These are phyloP conservation scores for Cordilura impudica DNA, from an alignment of 2,888 invertebrate species.

Conservation along the genomic window DNA sequence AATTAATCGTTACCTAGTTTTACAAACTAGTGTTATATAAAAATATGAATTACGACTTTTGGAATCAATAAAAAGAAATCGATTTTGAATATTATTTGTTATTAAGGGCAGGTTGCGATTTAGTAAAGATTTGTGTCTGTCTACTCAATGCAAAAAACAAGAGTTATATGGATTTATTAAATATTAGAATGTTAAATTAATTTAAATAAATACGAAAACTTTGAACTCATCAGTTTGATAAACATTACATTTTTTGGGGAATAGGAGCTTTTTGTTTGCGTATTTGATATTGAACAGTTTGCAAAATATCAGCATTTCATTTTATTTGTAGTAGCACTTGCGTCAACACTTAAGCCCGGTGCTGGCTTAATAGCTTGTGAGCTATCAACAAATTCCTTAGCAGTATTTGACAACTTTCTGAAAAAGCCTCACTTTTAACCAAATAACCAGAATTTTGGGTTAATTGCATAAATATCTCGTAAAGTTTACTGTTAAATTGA, in stretches of 20 bases:
- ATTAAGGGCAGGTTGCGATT: too few species aligned
- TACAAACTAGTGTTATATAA: too few species aligned
- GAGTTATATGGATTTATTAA: too few species aligned
- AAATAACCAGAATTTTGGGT: conserved; percentile 76
- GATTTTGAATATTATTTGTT: too few species aligned
- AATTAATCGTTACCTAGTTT: too few species aligned
- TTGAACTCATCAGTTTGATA: conserved; percentile 77
- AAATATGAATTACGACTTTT: too few species aligned
- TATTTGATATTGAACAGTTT: conserved; percentile 70
- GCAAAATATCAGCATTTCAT: conserved; percentile 70
- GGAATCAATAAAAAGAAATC: too few species aligned
- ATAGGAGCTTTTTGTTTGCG: conserved; percentile 71
- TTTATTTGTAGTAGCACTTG: conserved; percentile 67
- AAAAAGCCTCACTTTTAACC: conserved; percentile 75
- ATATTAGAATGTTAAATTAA: too few species aligned
- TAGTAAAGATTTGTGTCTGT: too few species aligned
- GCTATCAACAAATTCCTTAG: conserved; percentile 74
- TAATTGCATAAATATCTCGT: conserved; percentile 74
- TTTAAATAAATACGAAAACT: not conserved
- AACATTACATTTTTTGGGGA: conserved; percentile 77
- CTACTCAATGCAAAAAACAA: too few species aligned
- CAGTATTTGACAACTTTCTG: conserved; percentile 72
- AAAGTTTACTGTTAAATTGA: conserved; percentile 76
- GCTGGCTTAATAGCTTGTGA: conserved; percentile 75
- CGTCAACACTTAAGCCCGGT: conserved; percentile 74